A percentile compares a stretch with the other conserved stretches of the same genome.
Conservation (phyloP, 35 echinoderm and acorn worm species). For the Heliocidaris erythrogramma region DNA sequence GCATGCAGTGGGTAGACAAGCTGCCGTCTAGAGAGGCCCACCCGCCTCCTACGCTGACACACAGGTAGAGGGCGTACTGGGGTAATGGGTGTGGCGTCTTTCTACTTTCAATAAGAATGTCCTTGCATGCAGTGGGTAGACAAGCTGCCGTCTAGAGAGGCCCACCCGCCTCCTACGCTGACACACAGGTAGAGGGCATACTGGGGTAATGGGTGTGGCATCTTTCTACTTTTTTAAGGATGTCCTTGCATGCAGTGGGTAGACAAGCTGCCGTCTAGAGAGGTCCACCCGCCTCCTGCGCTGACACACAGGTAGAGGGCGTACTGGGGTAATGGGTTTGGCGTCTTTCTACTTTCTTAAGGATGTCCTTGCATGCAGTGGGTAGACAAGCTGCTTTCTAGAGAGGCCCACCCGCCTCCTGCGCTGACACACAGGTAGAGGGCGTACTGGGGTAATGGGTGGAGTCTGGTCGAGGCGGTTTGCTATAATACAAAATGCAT, state of each 20-base stretch:
- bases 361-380: neutral
- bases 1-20: slow-evolving; percentile 5
- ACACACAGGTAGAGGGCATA: neutral
- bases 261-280: neutral
- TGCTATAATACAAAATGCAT: neutral
- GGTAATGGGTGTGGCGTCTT: neutral
- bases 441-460: neutral
- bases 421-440: neutral
- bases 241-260: neutral
- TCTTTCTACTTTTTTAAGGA: neutral
- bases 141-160: neutral
- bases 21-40: neutral
- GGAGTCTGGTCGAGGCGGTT: neutral
- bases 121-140: slow-evolving; percentile 5
- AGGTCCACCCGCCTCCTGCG: neutral
- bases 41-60: neutral
- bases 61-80: neutral
- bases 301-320: neutral
- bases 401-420: neutral
- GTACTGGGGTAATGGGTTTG: neutral
- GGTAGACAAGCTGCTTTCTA: neutral
- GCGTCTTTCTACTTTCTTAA: neutral
- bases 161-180: neutral
- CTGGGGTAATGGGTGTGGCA: neutral
- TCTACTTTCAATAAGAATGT: neutral